Percentiles rank a stretch among this genome's conserved stretches.
These are phyloP conservation scores for Melitaea athalia DNA, from an alignment of 2,888 invertebrate species.

Conservation along the genomic window DNA sequence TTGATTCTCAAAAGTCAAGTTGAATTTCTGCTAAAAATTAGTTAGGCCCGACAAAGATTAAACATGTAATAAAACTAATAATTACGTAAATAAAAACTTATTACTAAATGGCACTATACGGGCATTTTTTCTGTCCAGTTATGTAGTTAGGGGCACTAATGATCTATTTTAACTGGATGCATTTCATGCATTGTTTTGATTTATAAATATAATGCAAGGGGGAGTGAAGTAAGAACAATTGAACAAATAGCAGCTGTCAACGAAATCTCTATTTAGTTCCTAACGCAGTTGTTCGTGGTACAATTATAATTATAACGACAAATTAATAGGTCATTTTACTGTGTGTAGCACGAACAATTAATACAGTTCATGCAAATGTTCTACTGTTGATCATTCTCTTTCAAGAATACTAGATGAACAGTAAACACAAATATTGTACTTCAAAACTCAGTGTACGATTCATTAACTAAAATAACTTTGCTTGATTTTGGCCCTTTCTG, in stretches of 20 bases:
- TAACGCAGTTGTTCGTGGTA: not conserved
- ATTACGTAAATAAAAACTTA: not conserved
- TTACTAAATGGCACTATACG: not conserved
- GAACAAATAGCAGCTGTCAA: constrained; percentile 5
- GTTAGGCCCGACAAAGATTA: too few relatives aligned
- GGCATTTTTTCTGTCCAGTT: not conserved
- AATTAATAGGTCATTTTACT: not conserved
- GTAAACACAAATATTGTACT: too few relatives aligned
- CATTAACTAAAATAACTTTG: too few relatives aligned
- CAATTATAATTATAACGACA: not conserved
- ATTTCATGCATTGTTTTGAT: constrained; percentile 9
- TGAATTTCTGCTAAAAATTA: too few relatives aligned
- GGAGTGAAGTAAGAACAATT: constrained; percentile 8
- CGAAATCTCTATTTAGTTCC: constrained; percentile 5
- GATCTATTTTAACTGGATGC: constrained; percentile 1
- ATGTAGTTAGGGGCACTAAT: constrained; percentile 7
- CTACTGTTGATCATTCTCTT: too few relatives aligned
- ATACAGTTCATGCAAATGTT: too few relatives aligned
- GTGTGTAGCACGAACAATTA: too few relatives aligned
- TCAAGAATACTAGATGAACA: too few relatives aligned
- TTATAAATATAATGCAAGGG: not conserved
- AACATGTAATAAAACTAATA: too few relatives aligned
- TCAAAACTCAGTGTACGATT: too few relatives aligned
- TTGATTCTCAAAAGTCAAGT: too few relatives aligned
- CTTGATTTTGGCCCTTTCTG: too few relatives aligned